phyloP scores from a whole-genome alignment of 1,140 invertebrate species.

The Cotesia chilonis region DNA sequence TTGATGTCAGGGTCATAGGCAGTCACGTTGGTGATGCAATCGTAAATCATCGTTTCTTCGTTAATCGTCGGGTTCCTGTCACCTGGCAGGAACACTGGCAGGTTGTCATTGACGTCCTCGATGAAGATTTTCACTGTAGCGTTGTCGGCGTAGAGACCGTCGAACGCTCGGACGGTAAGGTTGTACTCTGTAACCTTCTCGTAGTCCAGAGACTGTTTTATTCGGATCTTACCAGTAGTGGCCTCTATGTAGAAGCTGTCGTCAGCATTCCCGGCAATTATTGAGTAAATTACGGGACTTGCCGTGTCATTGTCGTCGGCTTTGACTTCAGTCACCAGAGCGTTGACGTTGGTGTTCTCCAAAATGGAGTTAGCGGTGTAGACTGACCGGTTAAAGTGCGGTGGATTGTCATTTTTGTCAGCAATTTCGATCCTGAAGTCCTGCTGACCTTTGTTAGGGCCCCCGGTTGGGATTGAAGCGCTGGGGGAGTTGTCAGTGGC shows the following conservation, averaged over 20 bases:
- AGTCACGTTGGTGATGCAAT: slow-evolving; percentile 65
- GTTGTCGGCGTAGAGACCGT: slow-evolving; percentile 79
- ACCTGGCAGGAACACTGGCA: slow-evolving; percentile 74
- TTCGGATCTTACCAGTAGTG: slow-evolving; percentile 81
- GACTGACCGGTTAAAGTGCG: slow-evolving; percentile 76
- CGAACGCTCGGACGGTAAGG: slow-evolving; percentile 79
- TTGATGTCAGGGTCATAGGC: slow-evolving; percentile 88
- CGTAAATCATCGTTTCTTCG: slow-evolving; percentile 72
- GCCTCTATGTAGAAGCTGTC: slow-evolving; percentile 82
- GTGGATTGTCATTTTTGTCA: slow-evolving; percentile 91
- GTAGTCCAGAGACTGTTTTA: slow-evolving; percentile 82
- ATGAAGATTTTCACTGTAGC: slow-evolving; percentile 81
- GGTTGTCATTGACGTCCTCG: slow-evolving; percentile 85
- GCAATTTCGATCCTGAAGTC: slow-evolving; percentile 86
- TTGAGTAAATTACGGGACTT: slow-evolving; percentile 81
- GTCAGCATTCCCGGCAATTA: slow-evolving; percentile 79
- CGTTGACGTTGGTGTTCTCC: slow-evolving; percentile 84
- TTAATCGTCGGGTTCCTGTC: slow-evolving; percentile 74
- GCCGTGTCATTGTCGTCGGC: slow-evolving; percentile 84
- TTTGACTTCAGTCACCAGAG: slow-evolving; percentile 81
- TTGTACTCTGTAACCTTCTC: slow-evolving; percentile 83
- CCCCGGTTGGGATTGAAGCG: slow-evolving; percentile 72
- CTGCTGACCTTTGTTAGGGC: slow-evolving; percentile 77
- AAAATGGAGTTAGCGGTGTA: slow-evolving; percentile 81
- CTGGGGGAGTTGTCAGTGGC: slow-evolving; percentile 87